Percentiles rank a stretch among this genome's conserved stretches.
phyloP scores from a whole-genome alignment of 30 jellyfish, hydroid and myxozoan species.

The Aurelia coerulea region DNA sequence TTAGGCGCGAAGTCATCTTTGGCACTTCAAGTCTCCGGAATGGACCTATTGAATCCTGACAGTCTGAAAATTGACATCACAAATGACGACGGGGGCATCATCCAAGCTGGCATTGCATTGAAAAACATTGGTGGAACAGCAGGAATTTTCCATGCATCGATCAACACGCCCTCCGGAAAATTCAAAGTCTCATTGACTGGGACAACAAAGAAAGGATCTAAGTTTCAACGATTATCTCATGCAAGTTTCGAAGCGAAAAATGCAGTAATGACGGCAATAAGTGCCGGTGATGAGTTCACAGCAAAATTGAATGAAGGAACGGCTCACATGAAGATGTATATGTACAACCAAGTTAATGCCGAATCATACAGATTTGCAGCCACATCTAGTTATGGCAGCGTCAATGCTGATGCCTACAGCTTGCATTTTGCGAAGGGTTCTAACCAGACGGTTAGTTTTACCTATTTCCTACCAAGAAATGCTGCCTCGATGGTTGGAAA shows the following conservation, averaged over 20 bases:
- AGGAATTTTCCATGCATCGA: conserved; percentile 25
- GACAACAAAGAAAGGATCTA: conserved; percentile 43
- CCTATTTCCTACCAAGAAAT: conserved; percentile 1
- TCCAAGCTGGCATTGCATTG: conserved; percentile 4
- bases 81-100: conserved; percentile 25
- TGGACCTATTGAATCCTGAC: conserved; percentile 25
- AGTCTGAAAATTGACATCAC: conserved; percentile 22
- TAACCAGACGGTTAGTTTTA: conserved; percentile 13
- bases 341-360: conserved; percentile 35
- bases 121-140: conserved; percentile 2
- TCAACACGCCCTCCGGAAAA: conserved; percentile 51
- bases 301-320: conserved; percentile 25
- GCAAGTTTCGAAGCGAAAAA: conserved; percentile 36
- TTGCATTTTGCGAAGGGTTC: conserved; percentile 6
- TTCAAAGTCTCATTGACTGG: conserved; percentile 51
- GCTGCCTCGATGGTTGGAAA: conserved; percentile 41
- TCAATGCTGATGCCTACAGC: not conserved
- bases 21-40: conserved; percentile 44
- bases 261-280: conserved; percentile 17
- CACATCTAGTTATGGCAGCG: conserved; percentile 37
- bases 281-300: conserved; percentile 65
- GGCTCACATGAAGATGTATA: conserved; percentile 3
- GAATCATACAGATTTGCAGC: conserved; percentile 25
- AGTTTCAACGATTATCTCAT: conserved; percentile 72
- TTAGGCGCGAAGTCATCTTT: conserved; percentile 42